A percentile compares a stretch with the other conserved stretches of the same genome.
Conservation (phyloP, 1,140 invertebrate species). For the Aphis gossypii region DNA sequence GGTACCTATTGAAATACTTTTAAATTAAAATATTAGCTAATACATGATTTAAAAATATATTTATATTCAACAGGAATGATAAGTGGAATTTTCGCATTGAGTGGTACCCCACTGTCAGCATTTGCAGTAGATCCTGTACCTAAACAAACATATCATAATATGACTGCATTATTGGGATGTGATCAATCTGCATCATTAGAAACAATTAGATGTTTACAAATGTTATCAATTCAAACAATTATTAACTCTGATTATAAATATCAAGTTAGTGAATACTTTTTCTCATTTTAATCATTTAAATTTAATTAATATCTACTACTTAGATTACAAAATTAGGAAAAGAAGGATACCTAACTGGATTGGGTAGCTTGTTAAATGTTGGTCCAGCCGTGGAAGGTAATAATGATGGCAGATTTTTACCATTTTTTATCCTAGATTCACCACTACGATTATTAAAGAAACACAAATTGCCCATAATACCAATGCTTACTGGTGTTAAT, state of each 20-base stretch:
- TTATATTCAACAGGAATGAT: constrained; percentile 64
- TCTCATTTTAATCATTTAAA: neutral
- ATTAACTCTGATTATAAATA: constrained; percentile 62
- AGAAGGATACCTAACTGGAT: constrained; percentile 66
- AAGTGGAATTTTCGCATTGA: constrained; percentile 73
- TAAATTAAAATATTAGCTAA: neutral
- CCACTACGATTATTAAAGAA: constrained; percentile 67
- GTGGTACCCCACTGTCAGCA: constrained; percentile 71
- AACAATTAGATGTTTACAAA: constrained; percentile 70
- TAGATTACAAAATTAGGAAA: constrained; percentile 62
- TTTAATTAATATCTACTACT: constrained; percentile 11
- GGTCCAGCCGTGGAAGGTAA: constrained; percentile 72
- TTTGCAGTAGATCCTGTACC: constrained; percentile 71
- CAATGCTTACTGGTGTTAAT: constrained; percentile 74
- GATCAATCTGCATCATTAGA: constrained; percentile 65
- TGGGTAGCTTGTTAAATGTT: constrained; percentile 64
- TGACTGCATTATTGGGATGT: constrained; percentile 68
- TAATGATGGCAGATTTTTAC: constrained; percentile 68
- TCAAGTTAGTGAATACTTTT: constrained; percentile 58
- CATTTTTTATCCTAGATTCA: constrained; percentile 60
- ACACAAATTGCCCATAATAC: constrained; percentile 68
- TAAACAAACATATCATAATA: constrained; percentile 65
- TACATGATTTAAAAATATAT: neutral
- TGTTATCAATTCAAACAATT: constrained; percentile 64
- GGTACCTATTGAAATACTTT: constrained; percentile 61